These are phyloP conservation scores for Oophaga pumilio DNA, from an alignment of 2,113 vertebrate species.

Conservation along the genomic window DNA sequence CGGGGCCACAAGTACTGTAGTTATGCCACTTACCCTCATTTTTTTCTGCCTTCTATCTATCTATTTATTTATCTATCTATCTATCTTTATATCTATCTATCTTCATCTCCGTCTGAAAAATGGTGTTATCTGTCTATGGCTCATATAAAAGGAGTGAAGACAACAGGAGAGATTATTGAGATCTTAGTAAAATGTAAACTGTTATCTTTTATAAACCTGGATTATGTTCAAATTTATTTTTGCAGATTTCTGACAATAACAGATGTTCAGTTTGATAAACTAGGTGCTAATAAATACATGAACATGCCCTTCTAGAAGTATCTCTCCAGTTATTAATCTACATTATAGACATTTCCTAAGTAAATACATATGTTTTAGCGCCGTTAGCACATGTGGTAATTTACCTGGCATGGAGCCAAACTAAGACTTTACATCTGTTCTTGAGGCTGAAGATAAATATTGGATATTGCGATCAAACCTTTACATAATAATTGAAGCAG, in stretches of 20 bases:
- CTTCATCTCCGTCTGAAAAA: background rate
- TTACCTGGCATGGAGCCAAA: background rate
- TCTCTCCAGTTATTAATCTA: conserved; percentile 3
- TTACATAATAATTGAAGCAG: conserved; percentile 4
- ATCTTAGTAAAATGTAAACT: conserved; percentile 1
- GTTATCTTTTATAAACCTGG: conserved; percentile 19
- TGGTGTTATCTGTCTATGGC: background rate
- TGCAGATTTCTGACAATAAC: conserved; percentile 21
- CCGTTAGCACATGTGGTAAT: background rate
- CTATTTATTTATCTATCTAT: background rate
- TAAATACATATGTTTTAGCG: conserved; percentile 31
- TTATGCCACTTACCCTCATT: background rate
- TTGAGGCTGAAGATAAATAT: conserved; percentile 28
- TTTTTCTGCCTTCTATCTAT: background rate
- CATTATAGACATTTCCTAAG: background rate
- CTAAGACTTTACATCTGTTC: conserved; percentile 37
- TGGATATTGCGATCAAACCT: conserved; percentile 5
- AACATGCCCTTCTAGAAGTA: conserved; percentile 2
- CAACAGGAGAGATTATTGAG: background rate
- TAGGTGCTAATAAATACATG: conserved; percentile 24
- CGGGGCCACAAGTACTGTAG: too few relatives aligned
- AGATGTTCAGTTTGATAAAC: conserved; percentile 34
- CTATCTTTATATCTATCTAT: background rate
- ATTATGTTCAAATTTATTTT: conserved; percentile 20
- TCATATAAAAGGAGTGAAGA: background rate